Evolutionary conservation across 2,113 vertebrate genomes (phyloP).

Genomic region (Arvicanthis niloticus): DNA sequence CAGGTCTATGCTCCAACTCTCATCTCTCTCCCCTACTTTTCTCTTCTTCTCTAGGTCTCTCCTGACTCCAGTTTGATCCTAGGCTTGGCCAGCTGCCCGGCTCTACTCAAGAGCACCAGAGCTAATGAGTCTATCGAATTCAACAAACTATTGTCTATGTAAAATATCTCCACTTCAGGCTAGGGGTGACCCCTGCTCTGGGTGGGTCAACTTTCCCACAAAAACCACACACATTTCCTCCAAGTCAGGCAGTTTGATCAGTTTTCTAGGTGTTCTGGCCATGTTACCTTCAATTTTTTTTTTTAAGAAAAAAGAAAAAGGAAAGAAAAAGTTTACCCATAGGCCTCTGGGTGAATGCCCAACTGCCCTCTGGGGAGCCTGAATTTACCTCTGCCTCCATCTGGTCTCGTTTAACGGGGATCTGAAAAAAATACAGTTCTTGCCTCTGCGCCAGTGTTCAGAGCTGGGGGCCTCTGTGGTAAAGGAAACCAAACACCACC

Average conservation of each 20-base stretch:
- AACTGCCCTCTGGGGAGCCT: conserved; percentile 76
- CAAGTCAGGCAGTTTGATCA: conserved; percentile 25
- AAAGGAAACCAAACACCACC: conserved; percentile 71
- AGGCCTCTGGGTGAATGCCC: conserved; percentile 74
- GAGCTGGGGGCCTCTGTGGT: conserved; percentile 61
- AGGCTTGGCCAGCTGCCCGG: background rate
- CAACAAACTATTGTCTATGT: conserved; percentile 39
- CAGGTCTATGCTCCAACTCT: background rate
- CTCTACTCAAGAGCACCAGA: conserved; percentile 33
- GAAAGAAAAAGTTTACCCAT: conserved; percentile 64
- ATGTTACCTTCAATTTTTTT: conserved; percentile 38
- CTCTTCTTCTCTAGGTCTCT: background rate
- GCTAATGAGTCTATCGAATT: background rate
- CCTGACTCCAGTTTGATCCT: background rate
- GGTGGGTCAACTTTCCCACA: conserved; percentile 39
- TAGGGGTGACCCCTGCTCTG: background rate
- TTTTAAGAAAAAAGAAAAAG: background rate
- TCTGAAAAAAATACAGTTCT: conserved; percentile 74
- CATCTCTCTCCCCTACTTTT: too few relatives aligned
- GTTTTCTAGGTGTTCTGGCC: conserved; percentile 65
- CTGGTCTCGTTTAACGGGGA: conserved; percentile 79
- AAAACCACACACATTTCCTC: conserved; percentile 42
- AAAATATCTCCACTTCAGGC: conserved; percentile 37
- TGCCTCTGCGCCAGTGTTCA: conserved; percentile 65
- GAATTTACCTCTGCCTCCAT: conserved; percentile 79